A percentile compares a stretch with the other conserved stretches of the same genome.
Conservation (phyloP, 1,140 invertebrate species). For the Drosophila sp. region DNA sequence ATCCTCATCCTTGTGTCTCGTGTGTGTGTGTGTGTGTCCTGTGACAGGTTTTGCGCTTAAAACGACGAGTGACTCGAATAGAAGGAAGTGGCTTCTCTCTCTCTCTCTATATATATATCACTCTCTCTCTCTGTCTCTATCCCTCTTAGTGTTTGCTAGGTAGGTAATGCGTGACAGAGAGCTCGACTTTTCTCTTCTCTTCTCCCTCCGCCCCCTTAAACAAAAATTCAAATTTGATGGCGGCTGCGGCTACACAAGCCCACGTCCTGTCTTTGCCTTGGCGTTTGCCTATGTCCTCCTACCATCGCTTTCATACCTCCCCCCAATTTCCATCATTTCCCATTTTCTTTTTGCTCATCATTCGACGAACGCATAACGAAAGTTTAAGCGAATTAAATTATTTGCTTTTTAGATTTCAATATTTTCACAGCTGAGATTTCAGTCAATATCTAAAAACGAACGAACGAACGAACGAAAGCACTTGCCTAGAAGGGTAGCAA, state of each 20-base stretch:
- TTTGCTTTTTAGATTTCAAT: constrained; percentile 82
- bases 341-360: constrained; percentile 21
- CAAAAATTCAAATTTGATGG: constrained; percentile 77
- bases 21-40: constrained; percentile 22
- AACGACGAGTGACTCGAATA: constrained; percentile 65
- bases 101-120: neutral
- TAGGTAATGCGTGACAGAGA: constrained; percentile 76
- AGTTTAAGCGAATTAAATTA: constrained; percentile 82
- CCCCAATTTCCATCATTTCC: neutral
- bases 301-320: constrained; percentile 16
- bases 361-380: constrained; percentile 39
- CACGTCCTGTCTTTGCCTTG: constrained; percentile 36
- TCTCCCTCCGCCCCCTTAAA: constrained; percentile 7
- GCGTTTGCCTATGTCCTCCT: constrained; percentile 65
- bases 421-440: constrained; percentile 78
- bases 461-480: neutral
- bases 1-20: constrained; percentile 1
- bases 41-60: constrained; percentile 72
- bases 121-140: neutral
- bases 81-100: constrained; percentile 27
- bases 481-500: no score
- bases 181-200: neutral
- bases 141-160: constrained; percentile 56
- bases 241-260: constrained; percentile 56
- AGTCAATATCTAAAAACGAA: constrained; percentile 59